Conservation (phyloP, 2,888 invertebrate species). For the Tetragonisca angustula region DNA sequence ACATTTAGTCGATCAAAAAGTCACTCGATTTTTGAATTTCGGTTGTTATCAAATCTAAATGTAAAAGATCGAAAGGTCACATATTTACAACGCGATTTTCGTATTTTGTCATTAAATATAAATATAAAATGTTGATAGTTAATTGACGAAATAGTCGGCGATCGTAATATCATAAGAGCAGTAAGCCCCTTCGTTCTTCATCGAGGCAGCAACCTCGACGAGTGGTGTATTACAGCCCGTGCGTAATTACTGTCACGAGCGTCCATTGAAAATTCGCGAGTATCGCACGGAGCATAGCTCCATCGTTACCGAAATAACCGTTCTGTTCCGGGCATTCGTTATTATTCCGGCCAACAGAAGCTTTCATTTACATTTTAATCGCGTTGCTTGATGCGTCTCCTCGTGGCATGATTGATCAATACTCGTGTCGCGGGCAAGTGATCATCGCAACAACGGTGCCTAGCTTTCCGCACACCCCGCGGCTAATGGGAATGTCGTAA, state of each 20-base stretch:
- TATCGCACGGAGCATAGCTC: conserved; percentile 3
- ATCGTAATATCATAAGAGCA: background rate
- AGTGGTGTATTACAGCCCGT: background rate
- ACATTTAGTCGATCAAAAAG: no score
- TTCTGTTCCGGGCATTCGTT: conserved; percentile 19
- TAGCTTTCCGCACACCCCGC: conserved; percentile 5
- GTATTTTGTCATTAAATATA: no score
- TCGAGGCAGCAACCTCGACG: background rate
- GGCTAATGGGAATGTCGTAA: conserved; percentile 5
- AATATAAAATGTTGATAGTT: no score
- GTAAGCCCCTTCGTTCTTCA: background rate
- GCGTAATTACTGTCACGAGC: background rate
- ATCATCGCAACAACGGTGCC: background rate
- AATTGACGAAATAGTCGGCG: background rate
- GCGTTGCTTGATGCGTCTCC: conserved; percentile 29
- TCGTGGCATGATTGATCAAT: conserved; percentile 47
- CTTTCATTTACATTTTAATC: conserved; percentile 66
- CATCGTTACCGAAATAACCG: conserved; percentile 21
- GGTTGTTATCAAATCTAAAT: no score
- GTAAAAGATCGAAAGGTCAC: background rate
- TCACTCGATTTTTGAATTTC: no score
- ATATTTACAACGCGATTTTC: no score
- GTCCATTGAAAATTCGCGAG: conserved; percentile 18
- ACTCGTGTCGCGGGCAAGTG: conserved; percentile 36
- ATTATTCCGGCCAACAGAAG: conserved; percentile 51